Conservation (phyloP, 2,888 invertebrate species). For the Dicyrtomina minuta region DNA sequence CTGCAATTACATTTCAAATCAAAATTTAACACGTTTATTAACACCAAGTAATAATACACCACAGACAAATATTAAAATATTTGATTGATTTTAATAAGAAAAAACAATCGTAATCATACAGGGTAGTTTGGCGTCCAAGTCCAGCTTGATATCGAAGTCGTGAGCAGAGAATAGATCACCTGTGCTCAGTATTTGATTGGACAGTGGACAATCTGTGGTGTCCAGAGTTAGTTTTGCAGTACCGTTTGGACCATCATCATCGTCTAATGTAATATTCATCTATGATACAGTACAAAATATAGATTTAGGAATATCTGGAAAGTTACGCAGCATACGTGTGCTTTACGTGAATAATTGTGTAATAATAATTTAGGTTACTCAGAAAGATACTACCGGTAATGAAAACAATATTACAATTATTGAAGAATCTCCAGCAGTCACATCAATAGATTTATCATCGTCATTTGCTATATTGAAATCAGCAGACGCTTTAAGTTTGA, state of each 20-base stretch:
- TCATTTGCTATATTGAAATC: not conserved
- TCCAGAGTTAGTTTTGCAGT: not conserved
- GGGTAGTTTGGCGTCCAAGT: conserved; percentile 71
- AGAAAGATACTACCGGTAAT: too few relatives aligned
- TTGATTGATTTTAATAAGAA: conserved; percentile 34
- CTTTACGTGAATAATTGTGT: too few relatives aligned
- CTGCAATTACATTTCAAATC: conserved; percentile 59
- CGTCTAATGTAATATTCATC: conserved; percentile 1
- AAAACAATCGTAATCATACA: conserved; percentile 67
- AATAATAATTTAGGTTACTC: too few relatives aligned
- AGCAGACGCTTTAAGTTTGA: not conserved
- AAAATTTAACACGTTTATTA: conserved; percentile 4
- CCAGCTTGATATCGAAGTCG: conserved; percentile 94
- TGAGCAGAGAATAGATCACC: conserved; percentile 70
- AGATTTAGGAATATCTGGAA: too few relatives aligned
- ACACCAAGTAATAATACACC: not conserved
- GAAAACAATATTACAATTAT: not conserved
- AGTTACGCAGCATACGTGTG: too few relatives aligned
- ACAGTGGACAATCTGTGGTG: not conserved
- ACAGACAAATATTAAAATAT: not conserved
- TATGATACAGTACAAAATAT: not conserved
- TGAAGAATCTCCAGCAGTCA: not conserved
- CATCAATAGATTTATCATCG: not conserved
- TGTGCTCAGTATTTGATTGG: conserved; percentile 52
- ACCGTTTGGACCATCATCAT: not conserved